Base-by-base conservation (phyloP, 2,113 vertebrate genomes). In the Mesocricetus auratus region DNA sequence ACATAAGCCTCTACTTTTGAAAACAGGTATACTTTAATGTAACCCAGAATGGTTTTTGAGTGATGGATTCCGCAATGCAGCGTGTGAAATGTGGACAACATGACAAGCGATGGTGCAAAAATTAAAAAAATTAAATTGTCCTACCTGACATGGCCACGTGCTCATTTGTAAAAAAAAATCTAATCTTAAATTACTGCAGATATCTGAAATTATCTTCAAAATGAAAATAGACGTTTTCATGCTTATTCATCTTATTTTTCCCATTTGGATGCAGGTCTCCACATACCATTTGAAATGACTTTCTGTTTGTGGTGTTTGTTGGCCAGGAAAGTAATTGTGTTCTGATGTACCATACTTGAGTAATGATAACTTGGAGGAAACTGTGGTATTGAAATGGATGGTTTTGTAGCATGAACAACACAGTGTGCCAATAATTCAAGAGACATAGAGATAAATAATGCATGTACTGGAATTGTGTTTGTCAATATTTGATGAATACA, bases 61-160 rank as follows among this genome's bases (percentile, higher is more conserved):
- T 87, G 74, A 97, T 97, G 97, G 98, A 90, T 97, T 93, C 39
- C 85, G 10, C 64, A 79, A 50, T 93, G 60, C 36, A 97, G 12
- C 26, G 89, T 93, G 17, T 77, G 89, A 97, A 97, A 98, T 82
- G 17, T 7, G 82, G 92, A 97, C 50, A 92, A 66, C 36, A 66
- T 95, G 94, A 95, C 97, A 94, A 83, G 12, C 93, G n/a, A 96
- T 86, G 93, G 75, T 45, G 24, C 89, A 96, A 97, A 68, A 71
- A 97, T 90, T 68, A 68, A 68, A 71, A 71, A 98, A 96, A 33
- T 87, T 86, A 97, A 98, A 98, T 90, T 97, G 26, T 12, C 50
- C 95, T 96, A 96, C 94, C 56, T 90, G 85, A 58, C 90, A 81
- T 97, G 94, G 97, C 81, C 98, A 56, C 47, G 92, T 95, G 50